A percentile compares a stretch with the other conserved stretches of the same genome.
These are phyloP conservation scores for Caenorhabditis latens DNA, from an alignment of 1,140 invertebrate species.

Conservation along the genomic window DNA sequence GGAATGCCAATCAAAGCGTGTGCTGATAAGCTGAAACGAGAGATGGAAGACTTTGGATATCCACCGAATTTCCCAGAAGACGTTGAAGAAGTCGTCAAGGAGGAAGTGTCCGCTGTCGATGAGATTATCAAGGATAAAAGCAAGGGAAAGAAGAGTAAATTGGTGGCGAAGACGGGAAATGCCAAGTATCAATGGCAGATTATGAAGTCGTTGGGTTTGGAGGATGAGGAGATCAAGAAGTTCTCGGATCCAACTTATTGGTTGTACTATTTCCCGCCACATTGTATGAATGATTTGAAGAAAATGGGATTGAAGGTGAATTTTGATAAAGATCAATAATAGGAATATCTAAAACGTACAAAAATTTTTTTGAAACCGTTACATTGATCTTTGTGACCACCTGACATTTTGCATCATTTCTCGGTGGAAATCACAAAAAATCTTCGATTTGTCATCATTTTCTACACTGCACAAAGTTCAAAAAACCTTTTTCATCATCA, in stretches of 20 bases:
- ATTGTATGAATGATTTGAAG: slow-evolving; percentile 88
- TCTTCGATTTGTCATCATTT: too few species aligned
- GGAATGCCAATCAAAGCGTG: slow-evolving; percentile 88
- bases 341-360: background rate
- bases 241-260: slow-evolving; percentile 93
- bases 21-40: slow-evolving; percentile 95
- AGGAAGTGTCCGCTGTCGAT: slow-evolving; percentile 80
- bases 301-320: slow-evolving; percentile 86
- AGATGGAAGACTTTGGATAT: slow-evolving; percentile 91
- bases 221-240: slow-evolving; percentile 90
- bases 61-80: slow-evolving; percentile 89
- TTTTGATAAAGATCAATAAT: background rate
- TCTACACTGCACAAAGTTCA: too few species aligned
- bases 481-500: too few species aligned
- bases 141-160: slow-evolving; percentile 99
- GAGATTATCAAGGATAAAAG: slow-evolving; percentile 89
- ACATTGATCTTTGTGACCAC: background rate
- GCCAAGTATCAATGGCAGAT: slow-evolving; percentile 99
- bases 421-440: too few species aligned
- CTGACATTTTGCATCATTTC: too few species aligned
- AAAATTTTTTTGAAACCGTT: slow-evolving; percentile 80
- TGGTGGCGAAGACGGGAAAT: slow-evolving; percentile 89
- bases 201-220: slow-evolving; percentile 91
- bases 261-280: slow-evolving; percentile 95
- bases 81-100: slow-evolving; percentile 78